A percentile compares a stretch with the other conserved stretches of the same genome.
Conservation (phyloP, 1,140 invertebrate genomes). For the Musca vetustissima region DNA sequence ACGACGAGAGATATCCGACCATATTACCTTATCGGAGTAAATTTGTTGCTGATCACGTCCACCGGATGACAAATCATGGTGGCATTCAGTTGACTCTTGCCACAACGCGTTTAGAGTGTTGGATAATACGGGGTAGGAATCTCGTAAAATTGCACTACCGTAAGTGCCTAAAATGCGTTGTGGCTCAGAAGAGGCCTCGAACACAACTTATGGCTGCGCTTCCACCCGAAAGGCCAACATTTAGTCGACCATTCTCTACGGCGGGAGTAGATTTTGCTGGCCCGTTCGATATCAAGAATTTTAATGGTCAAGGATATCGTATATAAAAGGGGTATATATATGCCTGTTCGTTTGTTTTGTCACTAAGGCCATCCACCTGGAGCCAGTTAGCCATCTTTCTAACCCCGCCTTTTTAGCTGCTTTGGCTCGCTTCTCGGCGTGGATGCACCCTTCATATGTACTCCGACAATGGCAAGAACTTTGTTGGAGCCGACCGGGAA, state of each 20-base stretch:
- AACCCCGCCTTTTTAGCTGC: slow-evolving; percentile 51
- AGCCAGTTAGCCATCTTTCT: background rate
- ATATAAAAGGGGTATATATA: slow-evolving; percentile 48
- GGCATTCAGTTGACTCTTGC: background rate
- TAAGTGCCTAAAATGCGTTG: background rate
- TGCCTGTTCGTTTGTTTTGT: slow-evolving; percentile 49
- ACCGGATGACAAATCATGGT: background rate
- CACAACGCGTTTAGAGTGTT: slow-evolving; percentile 8
- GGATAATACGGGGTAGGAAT: background rate
- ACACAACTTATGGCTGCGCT: slow-evolving; percentile 17
- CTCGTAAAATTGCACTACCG: background rate
- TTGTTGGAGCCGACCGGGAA: slow-evolving; percentile 27
- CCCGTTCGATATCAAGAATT: slow-evolving; percentile 33
- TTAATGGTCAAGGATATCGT: slow-evolving; percentile 21
- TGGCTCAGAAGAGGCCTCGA: background rate
- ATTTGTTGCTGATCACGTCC: background rate
- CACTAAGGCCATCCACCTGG: slow-evolving; percentile 33
- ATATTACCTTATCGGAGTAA: background rate
- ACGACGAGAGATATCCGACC: too few species aligned
- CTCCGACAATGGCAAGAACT: slow-evolving; percentile 37
- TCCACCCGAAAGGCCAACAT: slow-evolving; percentile 32
- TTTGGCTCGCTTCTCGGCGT: slow-evolving; percentile 39
- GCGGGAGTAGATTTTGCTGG: slow-evolving; percentile 29
- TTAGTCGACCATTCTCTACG: background rate
- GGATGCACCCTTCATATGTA: background rate